Evolutionary conservation across 2,888 invertebrate genomes (phyloP), one percentile per base, ranked within the genome.

Genomic region (Lucinisca nassula): DNA sequence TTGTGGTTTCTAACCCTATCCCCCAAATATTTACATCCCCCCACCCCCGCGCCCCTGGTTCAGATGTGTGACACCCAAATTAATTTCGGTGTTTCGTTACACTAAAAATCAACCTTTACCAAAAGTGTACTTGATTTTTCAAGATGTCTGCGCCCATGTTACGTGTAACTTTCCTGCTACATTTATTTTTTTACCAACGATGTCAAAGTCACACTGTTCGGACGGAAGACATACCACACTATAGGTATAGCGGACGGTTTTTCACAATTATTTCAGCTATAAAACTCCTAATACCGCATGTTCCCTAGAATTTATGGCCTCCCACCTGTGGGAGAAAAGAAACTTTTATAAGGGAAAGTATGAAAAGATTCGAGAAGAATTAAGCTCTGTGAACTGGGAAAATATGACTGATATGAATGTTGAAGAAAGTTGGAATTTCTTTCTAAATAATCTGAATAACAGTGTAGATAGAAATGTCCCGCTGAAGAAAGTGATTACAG

Each of bases 101-200:
- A n/a, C n/a, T n/a, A n/a, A n/a, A n/a, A n/a, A n/a, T n/a, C n/a
- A n/a, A n/a, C n/a, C n/a, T n/a, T n/a, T n/a, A n/a, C n/a, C n/a
- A n/a, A n/a, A n/a, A n/a, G n/a, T n/a, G n/a, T n/a, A n/a, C n/a
- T n/a, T n/a, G n/a, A n/a, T n/a, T n/a, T n/a, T 17, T 21, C 51
- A 61, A 61, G 27, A 67, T 67, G 67, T 10, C 67, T 35, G 67
- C 67, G 35, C 67, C 67, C 67, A 35, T 67, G 67, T 35, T 67
- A 67, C 67, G 67, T 67, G 67, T 67, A 67, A 67, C 35, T 67
- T 67, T 67, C 3, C 35, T 67, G 17, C 17, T 67, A 14, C 21
- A 35, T 4, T 67, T 35, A 14, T 3, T 32, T 27, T 12, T 1
- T 14, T 21, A 1, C 21, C 10, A 14, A 32, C 1, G 10, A 32